These are phyloP conservation scores for Smithornis capensis DNA, from an alignment of 2,113 vertebrate species.

Conservation along the genomic window DNA sequence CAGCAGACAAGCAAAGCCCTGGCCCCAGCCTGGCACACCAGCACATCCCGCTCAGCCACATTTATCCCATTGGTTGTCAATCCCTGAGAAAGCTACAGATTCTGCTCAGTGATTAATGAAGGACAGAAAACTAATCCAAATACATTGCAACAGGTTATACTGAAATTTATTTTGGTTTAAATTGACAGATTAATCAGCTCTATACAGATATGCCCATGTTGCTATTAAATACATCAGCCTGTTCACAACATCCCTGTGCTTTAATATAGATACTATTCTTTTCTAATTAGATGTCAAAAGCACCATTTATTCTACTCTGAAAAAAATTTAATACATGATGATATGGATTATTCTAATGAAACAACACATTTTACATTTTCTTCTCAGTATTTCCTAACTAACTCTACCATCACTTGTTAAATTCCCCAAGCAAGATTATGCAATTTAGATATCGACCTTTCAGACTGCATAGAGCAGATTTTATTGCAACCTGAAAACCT, in stretches of 20 bases:
- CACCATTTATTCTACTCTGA: not conserved
- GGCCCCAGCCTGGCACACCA: not conserved
- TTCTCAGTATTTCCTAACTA: not conserved
- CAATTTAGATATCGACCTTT: not conserved
- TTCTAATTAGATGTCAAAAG: not conserved
- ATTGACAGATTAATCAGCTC: not conserved
- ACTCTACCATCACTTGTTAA: not conserved
- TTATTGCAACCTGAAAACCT: not conserved
- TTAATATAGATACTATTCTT: not conserved
- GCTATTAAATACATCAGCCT: not conserved
- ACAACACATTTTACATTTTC: not conserved
- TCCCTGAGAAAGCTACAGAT: not conserved
- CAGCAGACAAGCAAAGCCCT: not conserved
- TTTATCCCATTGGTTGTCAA: rapidly evolving
- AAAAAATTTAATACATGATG: not conserved
- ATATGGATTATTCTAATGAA: not conserved
- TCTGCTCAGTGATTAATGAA: not conserved
- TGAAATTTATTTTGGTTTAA: not conserved
- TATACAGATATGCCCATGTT: not conserved
- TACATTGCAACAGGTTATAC: not conserved
- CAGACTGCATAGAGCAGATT: not conserved
- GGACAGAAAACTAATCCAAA: not conserved
- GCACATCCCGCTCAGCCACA: not conserved
- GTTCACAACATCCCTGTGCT: not conserved
- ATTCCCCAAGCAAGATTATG: not conserved